Conservation (phyloP, 2,888 invertebrate genomes). For the Hemicrepidius hirtus region DNA sequence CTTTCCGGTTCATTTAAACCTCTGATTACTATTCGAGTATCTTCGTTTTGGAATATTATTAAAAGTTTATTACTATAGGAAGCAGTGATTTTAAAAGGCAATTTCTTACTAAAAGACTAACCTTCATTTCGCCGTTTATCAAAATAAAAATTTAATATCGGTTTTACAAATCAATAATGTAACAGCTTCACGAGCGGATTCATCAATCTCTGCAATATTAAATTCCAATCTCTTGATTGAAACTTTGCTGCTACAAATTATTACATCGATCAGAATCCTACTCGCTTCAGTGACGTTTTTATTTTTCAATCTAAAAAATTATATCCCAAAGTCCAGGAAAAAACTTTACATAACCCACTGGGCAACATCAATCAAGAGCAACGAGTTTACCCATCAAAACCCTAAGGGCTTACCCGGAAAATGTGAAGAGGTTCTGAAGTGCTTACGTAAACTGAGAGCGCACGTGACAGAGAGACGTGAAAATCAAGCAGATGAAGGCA, state of each 20-base stretch:
- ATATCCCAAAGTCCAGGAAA: not conserved
- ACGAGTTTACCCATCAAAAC: slow-evolving; percentile 5
- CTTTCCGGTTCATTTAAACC: too few species aligned
- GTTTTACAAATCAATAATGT: not conserved
- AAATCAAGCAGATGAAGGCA: slow-evolving; percentile 1
- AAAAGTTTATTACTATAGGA: too few species aligned
- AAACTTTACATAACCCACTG: slow-evolving; percentile 2
- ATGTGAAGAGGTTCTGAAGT: slow-evolving; percentile 7
- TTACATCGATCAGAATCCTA: not conserved
- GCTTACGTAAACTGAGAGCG: slow-evolving; percentile 16
- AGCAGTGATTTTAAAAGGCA: too few species aligned
- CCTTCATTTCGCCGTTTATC: not conserved
- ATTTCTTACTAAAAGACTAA: too few species aligned
- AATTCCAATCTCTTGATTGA: slow-evolving; percentile 25
- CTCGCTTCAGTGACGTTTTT: not conserved
- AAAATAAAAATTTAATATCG: slow-evolving; percentile 7
- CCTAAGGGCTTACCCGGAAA: slow-evolving; percentile 8
- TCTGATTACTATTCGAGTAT: too few species aligned
- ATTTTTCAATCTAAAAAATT: not conserved
- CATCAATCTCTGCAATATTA: slow-evolving; percentile 18
- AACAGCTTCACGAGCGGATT: slow-evolving; percentile 1
- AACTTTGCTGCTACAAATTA: slow-evolving; percentile 10
- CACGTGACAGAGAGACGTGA: slow-evolving; percentile 21
- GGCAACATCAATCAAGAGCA: slow-evolving; percentile 12
- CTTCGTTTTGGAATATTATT: too few species aligned